A percentile compares a stretch with the other conserved stretches of the same genome.
Evolutionary conservation across 2,113 vertebrate genomes (phyloP).

Genomic region (Stigmatopora nigra): DNA sequence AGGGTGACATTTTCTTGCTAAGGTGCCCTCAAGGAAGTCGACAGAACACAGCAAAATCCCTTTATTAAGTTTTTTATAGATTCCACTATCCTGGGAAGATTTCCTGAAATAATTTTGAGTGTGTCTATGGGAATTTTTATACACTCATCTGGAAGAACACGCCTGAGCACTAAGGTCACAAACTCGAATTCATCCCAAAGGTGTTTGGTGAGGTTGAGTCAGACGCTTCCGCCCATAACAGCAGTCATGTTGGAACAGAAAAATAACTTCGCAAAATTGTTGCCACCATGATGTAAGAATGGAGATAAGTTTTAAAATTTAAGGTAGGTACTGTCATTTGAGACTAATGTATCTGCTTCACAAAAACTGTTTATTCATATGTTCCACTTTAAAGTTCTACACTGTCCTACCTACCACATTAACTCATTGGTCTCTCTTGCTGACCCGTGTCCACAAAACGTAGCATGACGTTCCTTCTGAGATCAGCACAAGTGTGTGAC

Average conservation of each 20-base stretch:
- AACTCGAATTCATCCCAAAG: background rate
- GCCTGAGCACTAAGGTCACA: background rate
- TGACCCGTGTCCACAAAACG: background rate
- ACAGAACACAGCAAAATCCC: background rate
- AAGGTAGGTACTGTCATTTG: background rate
- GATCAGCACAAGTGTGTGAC: slow-evolving; percentile 1
- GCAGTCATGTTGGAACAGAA: background rate
- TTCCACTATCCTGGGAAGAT: background rate
- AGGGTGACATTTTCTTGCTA: background rate
- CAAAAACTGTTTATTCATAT: too few relatives aligned
- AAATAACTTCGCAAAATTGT: background rate
- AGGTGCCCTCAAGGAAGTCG: background rate
- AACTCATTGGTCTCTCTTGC: background rate
- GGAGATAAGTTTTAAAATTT: background rate
- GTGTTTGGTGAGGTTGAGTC: background rate
- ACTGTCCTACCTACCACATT: background rate
- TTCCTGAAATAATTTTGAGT: background rate
- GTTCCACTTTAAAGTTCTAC: too few relatives aligned
- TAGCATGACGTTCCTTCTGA: background rate
- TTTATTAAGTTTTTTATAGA: background rate
- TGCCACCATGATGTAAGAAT: background rate
- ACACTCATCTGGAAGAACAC: background rate
- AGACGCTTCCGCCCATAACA: background rate
- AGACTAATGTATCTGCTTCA: background rate
- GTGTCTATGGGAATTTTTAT: background rate